These are phyloP conservation scores for Heteromormyrus szaboi DNA, from an alignment of 2,797 vertebrate species.

Conservation along the genomic window DNA sequence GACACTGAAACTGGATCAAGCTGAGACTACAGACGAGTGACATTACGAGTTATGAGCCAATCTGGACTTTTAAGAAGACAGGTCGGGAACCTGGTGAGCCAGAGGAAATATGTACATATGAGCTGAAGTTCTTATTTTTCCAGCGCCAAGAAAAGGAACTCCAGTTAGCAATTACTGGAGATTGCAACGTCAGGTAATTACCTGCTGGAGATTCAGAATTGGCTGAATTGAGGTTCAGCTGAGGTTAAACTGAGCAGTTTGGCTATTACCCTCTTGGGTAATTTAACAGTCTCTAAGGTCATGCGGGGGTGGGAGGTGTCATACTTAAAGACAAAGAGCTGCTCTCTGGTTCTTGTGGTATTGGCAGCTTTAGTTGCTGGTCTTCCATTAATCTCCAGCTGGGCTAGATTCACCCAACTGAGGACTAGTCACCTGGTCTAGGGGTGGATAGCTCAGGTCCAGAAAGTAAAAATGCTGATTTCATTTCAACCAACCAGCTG, in stretches of 20 bases:
- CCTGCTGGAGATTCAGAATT: neutral
- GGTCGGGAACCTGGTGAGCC: neutral
- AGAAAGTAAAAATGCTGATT: neutral
- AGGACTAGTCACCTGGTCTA: neutral
- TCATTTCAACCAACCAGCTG: neutral
- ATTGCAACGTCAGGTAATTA: slow-evolving; percentile 5
- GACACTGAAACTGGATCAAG: neutral
- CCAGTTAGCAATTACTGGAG: slow-evolving; percentile 7
- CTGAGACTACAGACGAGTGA: neutral
- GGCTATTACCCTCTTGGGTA: slow-evolving; percentile 14
- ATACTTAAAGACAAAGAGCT: neutral
- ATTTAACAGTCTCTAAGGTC: slow-evolving; percentile 14
- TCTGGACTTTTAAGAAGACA: neutral
- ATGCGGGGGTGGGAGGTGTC: neutral
- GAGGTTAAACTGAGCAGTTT: slow-evolving; percentile 10
- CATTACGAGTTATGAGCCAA: neutral
- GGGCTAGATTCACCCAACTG: neutral
- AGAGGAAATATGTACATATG: neutral
- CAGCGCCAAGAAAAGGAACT: neutral
- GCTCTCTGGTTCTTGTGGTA: neutral
- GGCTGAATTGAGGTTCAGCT: slow-evolving; percentile 5
- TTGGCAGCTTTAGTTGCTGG: neutral
- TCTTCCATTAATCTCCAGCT: neutral
- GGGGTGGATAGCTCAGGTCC: neutral
- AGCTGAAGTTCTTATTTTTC: neutral